Conservation (phyloP, 2,113 vertebrate species). For the Strix uralensis region DNA sequence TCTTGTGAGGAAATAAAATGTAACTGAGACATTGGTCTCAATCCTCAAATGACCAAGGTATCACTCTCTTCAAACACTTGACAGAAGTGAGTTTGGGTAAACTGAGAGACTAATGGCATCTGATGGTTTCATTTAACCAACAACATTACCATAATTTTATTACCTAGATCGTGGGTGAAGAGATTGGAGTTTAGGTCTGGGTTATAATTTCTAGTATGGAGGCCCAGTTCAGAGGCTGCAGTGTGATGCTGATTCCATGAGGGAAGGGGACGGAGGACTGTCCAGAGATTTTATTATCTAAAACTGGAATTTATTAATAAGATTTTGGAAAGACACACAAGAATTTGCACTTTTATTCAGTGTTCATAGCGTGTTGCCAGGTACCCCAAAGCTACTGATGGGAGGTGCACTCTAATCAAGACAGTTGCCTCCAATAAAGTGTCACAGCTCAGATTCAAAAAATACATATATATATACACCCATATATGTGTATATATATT, state of each 20-base stretch:
- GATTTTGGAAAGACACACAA: background rate
- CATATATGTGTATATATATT: background rate
- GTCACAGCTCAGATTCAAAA: background rate
- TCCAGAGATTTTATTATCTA: background rate
- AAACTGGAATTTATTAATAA: constrained; percentile 4
- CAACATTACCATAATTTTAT: background rate
- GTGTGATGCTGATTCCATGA: background rate
- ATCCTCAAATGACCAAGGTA: background rate
- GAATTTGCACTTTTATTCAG: background rate
- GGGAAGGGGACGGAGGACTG: background rate
- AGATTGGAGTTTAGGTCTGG: background rate
- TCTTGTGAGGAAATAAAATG: background rate
- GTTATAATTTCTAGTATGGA: background rate
- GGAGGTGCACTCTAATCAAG: background rate
- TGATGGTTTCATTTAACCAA: background rate
- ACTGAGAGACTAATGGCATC: background rate
- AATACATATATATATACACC: background rate
- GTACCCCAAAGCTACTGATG: background rate
- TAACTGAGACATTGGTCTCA: background rate
- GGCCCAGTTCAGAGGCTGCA: background rate
- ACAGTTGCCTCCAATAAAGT: background rate
- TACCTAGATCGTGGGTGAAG: background rate
- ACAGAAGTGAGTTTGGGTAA: background rate
- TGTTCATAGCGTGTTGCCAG: background rate
- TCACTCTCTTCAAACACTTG: background rate